These are phyloP conservation scores for Peromyscus californicus DNA, from an alignment of 2,113 vertebrate species.

Conservation along the genomic window DNA sequence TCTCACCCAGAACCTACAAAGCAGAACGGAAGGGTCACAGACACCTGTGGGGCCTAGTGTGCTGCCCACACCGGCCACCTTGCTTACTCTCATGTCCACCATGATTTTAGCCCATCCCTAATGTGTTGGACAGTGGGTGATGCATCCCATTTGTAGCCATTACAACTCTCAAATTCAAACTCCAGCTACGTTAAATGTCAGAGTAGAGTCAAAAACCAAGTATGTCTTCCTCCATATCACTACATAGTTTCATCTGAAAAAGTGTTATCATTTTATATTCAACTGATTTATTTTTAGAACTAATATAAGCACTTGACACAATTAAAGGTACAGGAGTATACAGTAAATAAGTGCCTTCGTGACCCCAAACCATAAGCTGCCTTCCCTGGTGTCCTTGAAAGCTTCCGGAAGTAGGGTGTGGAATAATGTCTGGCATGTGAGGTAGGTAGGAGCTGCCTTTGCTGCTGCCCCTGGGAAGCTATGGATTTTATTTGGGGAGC, in stretches of 20 bases:
- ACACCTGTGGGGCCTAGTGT: not conserved
- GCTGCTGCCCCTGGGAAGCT: not conserved
- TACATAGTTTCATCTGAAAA: not conserved
- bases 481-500: not conserved
- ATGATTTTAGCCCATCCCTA: not conserved
- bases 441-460: too few species aligned
- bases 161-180: not conserved
- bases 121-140: not conserved
- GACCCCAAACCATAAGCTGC: not conserved
- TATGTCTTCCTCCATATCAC: not conserved
- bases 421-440: not conserved
- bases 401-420: not conserved
- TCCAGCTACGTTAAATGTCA: not conserved
- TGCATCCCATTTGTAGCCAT: not conserved
- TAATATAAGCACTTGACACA: not conserved
- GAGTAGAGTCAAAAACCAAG: not conserved
- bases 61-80: not conserved
- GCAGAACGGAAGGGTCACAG: conserved; percentile 36
- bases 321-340: not conserved
- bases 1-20: conserved; percentile 94
- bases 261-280: not conserved
- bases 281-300: conserved; percentile 35
- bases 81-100: not conserved
- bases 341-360: not conserved
- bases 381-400: not conserved